Evolutionary conservation across 92 coral and sea anemone species (phyloP), one percentile per base, ranked within the genome.

Genomic region (Siderastrea radians): DNA sequence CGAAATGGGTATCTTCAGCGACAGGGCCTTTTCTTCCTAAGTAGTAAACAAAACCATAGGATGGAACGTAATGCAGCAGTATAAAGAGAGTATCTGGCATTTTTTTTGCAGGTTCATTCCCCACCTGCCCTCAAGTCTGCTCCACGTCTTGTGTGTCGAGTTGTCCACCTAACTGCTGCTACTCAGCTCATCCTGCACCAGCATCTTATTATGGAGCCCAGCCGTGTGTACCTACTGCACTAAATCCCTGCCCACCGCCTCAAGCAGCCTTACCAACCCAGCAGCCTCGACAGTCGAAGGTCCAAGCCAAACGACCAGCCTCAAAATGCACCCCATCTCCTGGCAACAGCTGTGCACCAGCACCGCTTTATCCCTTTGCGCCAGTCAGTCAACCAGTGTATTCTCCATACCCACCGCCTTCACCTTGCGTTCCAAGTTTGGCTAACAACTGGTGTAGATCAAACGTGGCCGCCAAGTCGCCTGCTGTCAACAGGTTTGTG

Each of bases 141-240:
- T 80, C 89, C 58, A 83, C 86, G 0, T 80, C 87, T 2, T 89
- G 90, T 61, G 66, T 76, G 5, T 74, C 91, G 7, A 64, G 89
- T 11, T 93, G 93, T 26, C 84, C 87, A 8, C 62, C 93, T 50
- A 82, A 82, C 75, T 95, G 98, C 89, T 95, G 98, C 73, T 87
- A 82, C 86, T 53, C 91, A 14, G 59, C 90, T 6, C 57, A 82
- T 11, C 86, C 94, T n/a, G 74, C 91, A 19, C 67, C 90, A 17
- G 76, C 75, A 4, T 17, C 74, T 46, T 48, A 9, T 7, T 77
- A 77, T n/a, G 44, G 26, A 3, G 46, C 81, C 11, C 48, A 61
- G 72, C 83, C 89, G 52, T 85, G 83, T 68, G 76, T 67, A 1
- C 84, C 89, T 2, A 26, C 76, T 11, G 51, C 76, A 57, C 8